A percentile compares a stretch with the other conserved stretches of the same genome.
Evolutionary conservation across 2,113 vertebrate species (phyloP).

Genomic region (Otus sunia): DNA sequence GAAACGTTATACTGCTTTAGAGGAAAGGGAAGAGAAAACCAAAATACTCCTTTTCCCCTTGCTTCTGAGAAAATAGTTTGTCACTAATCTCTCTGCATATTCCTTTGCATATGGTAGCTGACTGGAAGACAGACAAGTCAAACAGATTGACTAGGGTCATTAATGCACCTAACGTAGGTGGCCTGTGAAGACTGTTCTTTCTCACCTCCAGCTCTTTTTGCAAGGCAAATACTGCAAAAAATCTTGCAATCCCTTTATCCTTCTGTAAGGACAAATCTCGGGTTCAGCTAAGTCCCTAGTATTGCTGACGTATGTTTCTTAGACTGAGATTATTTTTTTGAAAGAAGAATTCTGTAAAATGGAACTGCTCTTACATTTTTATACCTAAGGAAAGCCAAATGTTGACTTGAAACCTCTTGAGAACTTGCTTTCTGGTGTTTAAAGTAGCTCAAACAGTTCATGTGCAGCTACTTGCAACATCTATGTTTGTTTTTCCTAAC

Average conservation of each 20-base stretch:
- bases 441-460: neutral
- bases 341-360: neutral
- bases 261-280: neutral
- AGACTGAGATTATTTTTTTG: neutral
- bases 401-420: neutral
- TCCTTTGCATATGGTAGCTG: neutral
- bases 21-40: neutral
- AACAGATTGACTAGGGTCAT: neutral
- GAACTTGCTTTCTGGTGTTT: neutral
- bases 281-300: neutral
- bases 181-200: neutral
- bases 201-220: neutral
- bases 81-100: neutral
- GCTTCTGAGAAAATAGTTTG: neutral
- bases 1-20: neutral
- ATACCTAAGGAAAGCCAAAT: neutral
- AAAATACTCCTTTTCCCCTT: neutral
- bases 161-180: neutral
- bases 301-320: neutral
- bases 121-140: neutral
- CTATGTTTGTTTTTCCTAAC: neutral
- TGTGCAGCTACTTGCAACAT: neutral
- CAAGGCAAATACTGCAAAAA: neutral
- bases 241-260: neutral
- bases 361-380: neutral